These are phyloP conservation scores for Pterostichus madidus DNA, from an alignment of 2,888 invertebrate genomes.

Conservation along the genomic window DNA sequence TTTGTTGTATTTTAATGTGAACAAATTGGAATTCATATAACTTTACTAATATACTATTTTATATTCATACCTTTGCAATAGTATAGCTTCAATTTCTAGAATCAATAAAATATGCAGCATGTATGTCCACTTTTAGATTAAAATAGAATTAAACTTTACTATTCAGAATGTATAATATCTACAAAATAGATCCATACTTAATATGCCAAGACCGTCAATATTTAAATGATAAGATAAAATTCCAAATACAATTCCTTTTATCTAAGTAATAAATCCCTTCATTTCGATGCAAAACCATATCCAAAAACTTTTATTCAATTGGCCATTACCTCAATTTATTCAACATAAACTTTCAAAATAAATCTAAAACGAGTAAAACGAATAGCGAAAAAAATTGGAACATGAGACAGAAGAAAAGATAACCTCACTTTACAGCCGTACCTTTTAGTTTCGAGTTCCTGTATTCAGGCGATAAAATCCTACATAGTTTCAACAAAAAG, in stretches of 20 bases:
- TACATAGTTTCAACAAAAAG: constrained; percentile 60
- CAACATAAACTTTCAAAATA: constrained; percentile 57
- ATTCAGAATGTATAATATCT: too few relatives aligned
- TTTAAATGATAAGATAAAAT: constrained; percentile 30
- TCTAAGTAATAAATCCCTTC: constrained; percentile 48
- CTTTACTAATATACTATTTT: too few relatives aligned
- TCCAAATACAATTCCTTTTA: constrained; percentile 39
- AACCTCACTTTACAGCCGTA: constrained; percentile 57
- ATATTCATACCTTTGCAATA: too few relatives aligned
- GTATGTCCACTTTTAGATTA: too few relatives aligned
- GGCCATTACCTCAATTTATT: constrained; percentile 56
- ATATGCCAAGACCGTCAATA: background rate
- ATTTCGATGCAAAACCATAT: constrained; percentile 48
- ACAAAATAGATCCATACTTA: background rate
- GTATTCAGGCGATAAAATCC: constrained; percentile 54
- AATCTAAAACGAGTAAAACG: constrained; percentile 49
- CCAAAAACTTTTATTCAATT: constrained; percentile 47
- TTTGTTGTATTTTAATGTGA: too few relatives aligned
- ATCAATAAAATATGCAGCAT: background rate
- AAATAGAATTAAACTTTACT: too few relatives aligned
- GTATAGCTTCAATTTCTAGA: background rate
- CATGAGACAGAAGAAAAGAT: constrained; percentile 46
- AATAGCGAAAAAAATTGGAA: constrained; percentile 48
- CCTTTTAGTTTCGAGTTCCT: constrained; percentile 44
- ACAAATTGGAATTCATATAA: too few relatives aligned